phyloP scores from a whole-genome alignment of 1,140 invertebrate species.

The Hormaphis cornu region DNA sequence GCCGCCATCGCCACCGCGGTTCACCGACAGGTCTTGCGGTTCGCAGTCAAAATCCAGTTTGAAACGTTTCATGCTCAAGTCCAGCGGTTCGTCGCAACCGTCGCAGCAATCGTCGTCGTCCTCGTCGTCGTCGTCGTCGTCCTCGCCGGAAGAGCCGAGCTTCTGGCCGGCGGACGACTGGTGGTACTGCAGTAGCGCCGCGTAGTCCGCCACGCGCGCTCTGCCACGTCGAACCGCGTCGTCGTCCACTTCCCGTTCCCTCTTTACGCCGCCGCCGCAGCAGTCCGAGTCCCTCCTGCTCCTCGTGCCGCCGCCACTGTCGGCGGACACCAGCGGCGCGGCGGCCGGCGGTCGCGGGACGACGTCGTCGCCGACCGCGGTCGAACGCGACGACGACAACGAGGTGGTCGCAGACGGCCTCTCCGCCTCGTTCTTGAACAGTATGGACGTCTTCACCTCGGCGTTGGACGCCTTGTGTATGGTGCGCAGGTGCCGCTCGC shows the following conservation, averaged over 20 bases:
- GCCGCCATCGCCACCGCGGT: too few relatives aligned
- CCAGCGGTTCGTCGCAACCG: slow-evolving; percentile 33
- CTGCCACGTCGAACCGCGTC: neutral
- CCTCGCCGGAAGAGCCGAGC: too few relatives aligned
- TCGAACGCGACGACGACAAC: too few relatives aligned
- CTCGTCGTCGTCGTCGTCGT: slow-evolving; percentile 39
- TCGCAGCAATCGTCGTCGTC: slow-evolving; percentile 41
- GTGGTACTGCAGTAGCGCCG: neutral
- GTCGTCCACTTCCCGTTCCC: neutral
- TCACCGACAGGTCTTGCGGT: slow-evolving; percentile 67
- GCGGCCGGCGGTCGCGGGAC: too few relatives aligned
- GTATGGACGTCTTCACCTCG: slow-evolving; percentile 63
- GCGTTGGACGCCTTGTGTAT: slow-evolving; percentile 75
- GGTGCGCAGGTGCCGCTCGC: slow-evolving; percentile 80
- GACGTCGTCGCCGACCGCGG: neutral
- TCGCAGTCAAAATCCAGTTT: slow-evolving; percentile 21
- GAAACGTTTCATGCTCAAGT: slow-evolving; percentile 29
- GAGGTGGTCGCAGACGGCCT: neutral
- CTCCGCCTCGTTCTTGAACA: slow-evolving; percentile 19
- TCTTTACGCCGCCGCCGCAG: too few relatives aligned
- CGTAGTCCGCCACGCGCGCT: neutral
- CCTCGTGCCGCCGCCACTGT: neutral
- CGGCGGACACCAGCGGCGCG: too few relatives aligned
- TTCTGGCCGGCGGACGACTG: slow-evolving; percentile 34
- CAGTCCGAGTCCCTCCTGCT: neutral